A percentile compares a stretch with the other conserved stretches of the same genome.
Evolutionary conservation across 2,888 invertebrate species (phyloP).

Genomic region (Rhingia rostrata): DNA sequence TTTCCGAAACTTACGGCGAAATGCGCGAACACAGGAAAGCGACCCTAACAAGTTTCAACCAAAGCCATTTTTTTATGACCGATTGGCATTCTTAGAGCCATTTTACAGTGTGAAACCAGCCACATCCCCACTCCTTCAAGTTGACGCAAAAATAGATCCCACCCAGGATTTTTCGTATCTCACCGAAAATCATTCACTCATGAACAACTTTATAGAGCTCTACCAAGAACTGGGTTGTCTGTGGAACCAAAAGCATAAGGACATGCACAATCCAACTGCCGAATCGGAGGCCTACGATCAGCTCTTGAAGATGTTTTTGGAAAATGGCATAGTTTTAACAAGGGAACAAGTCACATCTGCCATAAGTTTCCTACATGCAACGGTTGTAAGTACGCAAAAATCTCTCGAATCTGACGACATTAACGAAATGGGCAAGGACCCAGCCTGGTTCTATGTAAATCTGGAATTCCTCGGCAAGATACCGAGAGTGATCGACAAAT

Average conservation of each 20-base stretch:
- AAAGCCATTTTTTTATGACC: conserved; percentile 47
- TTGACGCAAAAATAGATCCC: neutral
- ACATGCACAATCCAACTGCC: neutral
- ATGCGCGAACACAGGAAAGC: neutral
- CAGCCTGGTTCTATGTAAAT: conserved; percentile 54
- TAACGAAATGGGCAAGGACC: neutral
- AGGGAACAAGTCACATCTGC: conserved; percentile 28
- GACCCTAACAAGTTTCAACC: neutral
- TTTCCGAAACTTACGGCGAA: neutral
- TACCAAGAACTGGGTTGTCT: conserved; percentile 40
- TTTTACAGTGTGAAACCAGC: conserved; percentile 21
- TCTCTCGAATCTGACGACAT: neutral
- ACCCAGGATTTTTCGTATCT: conserved; percentile 39
- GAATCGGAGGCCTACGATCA: conserved; percentile 37
- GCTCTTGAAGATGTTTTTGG: conserved; percentile 34
- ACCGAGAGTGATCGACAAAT: conserved; percentile 29
- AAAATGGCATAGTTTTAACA: conserved; percentile 20
- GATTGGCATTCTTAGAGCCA: conserved; percentile 47
- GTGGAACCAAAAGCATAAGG: conserved; percentile 44
- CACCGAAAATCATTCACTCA: conserved; percentile 38
- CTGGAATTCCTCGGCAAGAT: conserved; percentile 32
- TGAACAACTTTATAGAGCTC: conserved; percentile 43
- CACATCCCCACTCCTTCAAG: neutral
- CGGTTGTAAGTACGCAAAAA: conserved; percentile 19
- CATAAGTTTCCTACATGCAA: conserved; percentile 24